phyloP scores from a whole-genome alignment of 2,113 vertebrate genomes.

The Ploceus nigricollis region DNA sequence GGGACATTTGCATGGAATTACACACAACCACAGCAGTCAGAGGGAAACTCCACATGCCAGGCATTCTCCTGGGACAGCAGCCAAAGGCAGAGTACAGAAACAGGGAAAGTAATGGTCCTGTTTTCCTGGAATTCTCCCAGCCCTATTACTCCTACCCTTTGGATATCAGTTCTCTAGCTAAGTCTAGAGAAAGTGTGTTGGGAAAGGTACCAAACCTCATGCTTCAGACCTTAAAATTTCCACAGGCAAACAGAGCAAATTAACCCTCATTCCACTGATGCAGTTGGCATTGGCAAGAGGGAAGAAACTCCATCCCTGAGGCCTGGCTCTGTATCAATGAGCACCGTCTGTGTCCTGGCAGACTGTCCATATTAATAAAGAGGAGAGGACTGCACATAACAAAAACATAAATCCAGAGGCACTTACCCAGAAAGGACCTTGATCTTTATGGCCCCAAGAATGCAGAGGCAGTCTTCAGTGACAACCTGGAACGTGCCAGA shows the following conservation, averaged over 20 bases:
- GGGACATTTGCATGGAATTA: background rate
- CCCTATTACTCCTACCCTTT: background rate
- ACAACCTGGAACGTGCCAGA: background rate
- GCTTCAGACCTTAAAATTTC: background rate
- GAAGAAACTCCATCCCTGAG: background rate
- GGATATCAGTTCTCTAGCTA: background rate
- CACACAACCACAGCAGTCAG: background rate
- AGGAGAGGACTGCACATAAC: background rate
- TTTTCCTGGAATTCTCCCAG: background rate
- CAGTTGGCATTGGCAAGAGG: background rate
- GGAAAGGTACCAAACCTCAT: background rate
- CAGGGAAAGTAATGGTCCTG: background rate
- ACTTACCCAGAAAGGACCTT: slow-evolving; percentile 32
- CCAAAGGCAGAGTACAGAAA: background rate
- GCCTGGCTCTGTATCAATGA: background rate
- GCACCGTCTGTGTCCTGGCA: background rate
- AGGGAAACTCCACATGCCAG: background rate
- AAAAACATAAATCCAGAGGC: background rate
- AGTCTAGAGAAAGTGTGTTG: background rate
- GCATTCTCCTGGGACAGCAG: background rate
- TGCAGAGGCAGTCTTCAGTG: slow-evolving; percentile 37
- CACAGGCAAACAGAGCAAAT: background rate
- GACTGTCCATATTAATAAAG: background rate
- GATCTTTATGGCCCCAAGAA: background rate
- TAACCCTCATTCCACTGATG: background rate